Conservation (phyloP, 1,140 invertebrate genomes). For the Procambarus clarkii region DNA sequence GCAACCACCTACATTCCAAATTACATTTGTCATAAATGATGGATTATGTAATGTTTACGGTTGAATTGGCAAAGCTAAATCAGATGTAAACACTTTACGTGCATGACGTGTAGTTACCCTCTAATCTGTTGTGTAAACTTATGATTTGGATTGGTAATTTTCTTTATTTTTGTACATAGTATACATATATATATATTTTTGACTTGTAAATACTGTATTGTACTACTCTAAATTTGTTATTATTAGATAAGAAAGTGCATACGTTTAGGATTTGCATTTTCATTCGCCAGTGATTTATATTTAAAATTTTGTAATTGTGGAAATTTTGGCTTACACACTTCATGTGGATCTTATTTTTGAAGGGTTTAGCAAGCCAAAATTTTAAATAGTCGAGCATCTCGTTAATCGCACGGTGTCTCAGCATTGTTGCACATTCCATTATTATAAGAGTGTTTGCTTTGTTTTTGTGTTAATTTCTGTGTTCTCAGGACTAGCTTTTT, state of each 20-base stretch:
- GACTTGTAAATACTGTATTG: constrained; percentile 4
- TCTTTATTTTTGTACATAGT: constrained; percentile 12
- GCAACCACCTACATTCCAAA: constrained; percentile 10
- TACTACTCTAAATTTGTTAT: not conserved
- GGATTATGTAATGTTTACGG: not conserved
- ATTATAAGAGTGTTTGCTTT: constrained; percentile 6
- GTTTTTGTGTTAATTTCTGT: not conserved
- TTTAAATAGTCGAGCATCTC: not conserved
- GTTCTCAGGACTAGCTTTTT: not conserved
- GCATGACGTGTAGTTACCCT: not conserved
- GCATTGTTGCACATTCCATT: not conserved
- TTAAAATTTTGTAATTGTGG: constrained; percentile 8
- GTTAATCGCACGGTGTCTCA: no score
- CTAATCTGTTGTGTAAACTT: constrained; percentile 16
- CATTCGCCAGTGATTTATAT: not conserved
- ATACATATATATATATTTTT: constrained; percentile 44
- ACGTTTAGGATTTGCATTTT: not conserved
- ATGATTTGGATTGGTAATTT: not conserved
- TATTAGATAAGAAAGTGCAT: not conserved
- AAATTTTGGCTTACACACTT: not conserved
- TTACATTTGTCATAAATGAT: not conserved
- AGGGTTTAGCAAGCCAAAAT: not conserved
- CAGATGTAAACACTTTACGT: not conserved
- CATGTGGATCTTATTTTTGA: constrained; percentile 12
- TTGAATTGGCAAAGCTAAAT: not conserved